Conservation (phyloP, 2,113 vertebrate species). For the Noctilio leporinus region DNA sequence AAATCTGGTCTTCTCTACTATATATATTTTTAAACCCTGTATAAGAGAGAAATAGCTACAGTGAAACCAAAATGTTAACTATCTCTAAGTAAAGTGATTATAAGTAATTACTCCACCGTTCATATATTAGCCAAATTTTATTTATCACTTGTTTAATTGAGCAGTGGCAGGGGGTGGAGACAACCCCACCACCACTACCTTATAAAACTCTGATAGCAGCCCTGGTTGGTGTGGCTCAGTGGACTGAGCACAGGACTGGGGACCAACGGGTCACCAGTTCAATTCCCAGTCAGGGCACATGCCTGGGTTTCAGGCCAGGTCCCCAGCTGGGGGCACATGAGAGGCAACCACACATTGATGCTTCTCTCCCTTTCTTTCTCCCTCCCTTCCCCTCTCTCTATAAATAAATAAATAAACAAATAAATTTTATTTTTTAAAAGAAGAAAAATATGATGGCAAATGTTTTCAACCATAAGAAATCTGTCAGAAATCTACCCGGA, state of each 20-base stretch:
- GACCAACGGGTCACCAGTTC: too few species aligned
- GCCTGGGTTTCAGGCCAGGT: too few species aligned
- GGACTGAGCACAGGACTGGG: too few species aligned
- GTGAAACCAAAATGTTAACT: neutral
- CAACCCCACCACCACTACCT: neutral
- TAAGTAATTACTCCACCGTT: neutral
- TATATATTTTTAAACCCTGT: neutral
- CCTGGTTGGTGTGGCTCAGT: too few species aligned
- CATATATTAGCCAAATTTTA: neutral
- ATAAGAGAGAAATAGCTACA: neutral
- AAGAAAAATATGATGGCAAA: neutral
- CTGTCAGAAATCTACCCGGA: neutral
- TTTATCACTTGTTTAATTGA: neutral
- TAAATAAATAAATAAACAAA: too few species aligned
- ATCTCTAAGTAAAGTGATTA: neutral
- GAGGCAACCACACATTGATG: too few species aligned
- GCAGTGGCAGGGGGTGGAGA: neutral
- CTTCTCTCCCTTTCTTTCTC: too few species aligned
- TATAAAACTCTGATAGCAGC: neutral
- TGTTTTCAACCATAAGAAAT: neutral
- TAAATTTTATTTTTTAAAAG: too few species aligned
- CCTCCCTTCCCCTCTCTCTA: too few species aligned
- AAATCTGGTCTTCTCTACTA: neutral
- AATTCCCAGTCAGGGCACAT: too few species aligned
- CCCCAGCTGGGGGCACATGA: too few species aligned